phyloP scores from a whole-genome alignment of 2,113 vertebrate species.

The Balaeniceps rex region DNA sequence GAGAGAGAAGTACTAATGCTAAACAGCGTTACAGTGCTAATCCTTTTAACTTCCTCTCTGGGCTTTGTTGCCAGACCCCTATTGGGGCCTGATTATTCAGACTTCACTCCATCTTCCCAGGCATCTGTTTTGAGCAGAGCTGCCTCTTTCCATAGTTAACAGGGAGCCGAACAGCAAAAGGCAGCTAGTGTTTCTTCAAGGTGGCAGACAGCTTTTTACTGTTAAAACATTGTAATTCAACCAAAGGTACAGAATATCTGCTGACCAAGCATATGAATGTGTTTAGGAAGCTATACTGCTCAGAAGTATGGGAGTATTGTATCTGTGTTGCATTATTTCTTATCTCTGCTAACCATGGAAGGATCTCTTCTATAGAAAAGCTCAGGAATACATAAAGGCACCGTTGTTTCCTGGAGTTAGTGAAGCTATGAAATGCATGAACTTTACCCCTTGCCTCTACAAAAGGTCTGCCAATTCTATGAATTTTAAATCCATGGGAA shows the following conservation, averaged over 20 bases:
- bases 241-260: neutral
- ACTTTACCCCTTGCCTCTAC: constrained; percentile 48
- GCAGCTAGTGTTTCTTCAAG: neutral
- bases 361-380: constrained; percentile 26
- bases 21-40: neutral
- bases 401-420: constrained; percentile 56
- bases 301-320: neutral
- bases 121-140: neutral
- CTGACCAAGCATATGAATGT: neutral
- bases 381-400: constrained; percentile 56
- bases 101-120: neutral
- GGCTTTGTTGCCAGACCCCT: constrained; percentile 12
- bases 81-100: neutral
- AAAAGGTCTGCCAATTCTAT: constrained; percentile 60
- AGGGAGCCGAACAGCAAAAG: neutral
- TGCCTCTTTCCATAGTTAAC: neutral
- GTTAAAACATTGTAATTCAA: constrained; percentile 1
- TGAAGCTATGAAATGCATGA: constrained; percentile 55
- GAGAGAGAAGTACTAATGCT: neutral
- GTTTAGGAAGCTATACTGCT: neutral
- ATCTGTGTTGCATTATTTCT: constrained; percentile 22
- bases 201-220: neutral
- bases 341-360: constrained; percentile 47
- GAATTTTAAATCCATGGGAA: constrained; percentile 69
- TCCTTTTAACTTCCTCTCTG: constrained; percentile 19